These are phyloP conservation scores for Mycalesis mineus DNA, from an alignment of 2,888 invertebrate species.

Conservation along the genomic window DNA sequence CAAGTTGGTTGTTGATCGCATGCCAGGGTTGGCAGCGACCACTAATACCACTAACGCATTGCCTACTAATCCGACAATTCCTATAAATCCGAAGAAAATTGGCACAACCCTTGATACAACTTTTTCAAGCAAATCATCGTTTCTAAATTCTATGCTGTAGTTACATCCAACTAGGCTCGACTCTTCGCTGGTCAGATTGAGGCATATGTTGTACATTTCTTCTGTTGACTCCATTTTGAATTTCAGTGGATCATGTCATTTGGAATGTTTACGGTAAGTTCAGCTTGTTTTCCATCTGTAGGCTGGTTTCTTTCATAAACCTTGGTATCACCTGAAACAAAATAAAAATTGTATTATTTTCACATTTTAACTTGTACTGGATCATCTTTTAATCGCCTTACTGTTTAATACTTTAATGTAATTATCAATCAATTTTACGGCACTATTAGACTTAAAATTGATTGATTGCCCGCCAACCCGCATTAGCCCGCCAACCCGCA, in stretches of 20 bases:
- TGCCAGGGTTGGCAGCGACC: conserved; percentile 91
- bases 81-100: conserved; percentile 90
- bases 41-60: conserved; percentile 93
- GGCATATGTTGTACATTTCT: conserved; percentile 65
- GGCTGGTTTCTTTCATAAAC: neutral
- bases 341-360: neutral
- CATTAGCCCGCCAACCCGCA: too few species aligned
- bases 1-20: conserved; percentile 95
- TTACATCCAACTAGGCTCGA: conserved; percentile 55
- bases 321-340: conserved; percentile 3
- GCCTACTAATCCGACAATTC: conserved; percentile 91
- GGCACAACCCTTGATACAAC: conserved; percentile 86
- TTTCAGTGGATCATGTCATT: conserved; percentile 24
- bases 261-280: neutral
- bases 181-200: conserved; percentile 61
- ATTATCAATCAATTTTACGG: too few species aligned
- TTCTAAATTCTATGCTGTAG: conserved; percentile 63
- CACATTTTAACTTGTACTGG: too few species aligned
- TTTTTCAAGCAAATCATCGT: conserved; percentile 77
- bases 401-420: too few species aligned
- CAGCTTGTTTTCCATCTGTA: neutral
- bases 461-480: too few species aligned
- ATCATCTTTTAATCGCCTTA: too few species aligned
- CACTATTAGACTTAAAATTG: too few species aligned
- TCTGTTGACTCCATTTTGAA: conserved; percentile 61